Evolutionary conservation across 2,113 vertebrate genomes (phyloP).

Genomic region (Malurus alboscapulatus): DNA sequence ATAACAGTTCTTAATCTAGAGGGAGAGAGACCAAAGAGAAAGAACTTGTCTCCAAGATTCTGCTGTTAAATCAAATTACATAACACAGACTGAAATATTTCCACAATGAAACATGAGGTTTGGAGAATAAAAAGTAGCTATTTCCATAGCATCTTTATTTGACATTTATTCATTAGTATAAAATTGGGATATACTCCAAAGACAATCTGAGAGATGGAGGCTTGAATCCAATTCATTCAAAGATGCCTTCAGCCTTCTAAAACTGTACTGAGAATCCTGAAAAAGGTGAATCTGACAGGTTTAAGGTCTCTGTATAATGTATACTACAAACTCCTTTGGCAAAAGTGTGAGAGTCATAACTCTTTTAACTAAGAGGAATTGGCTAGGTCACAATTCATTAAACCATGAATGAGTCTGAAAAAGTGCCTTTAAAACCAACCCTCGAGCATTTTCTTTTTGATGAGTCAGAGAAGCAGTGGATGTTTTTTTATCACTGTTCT

Average conservation of each 20-base stretch:
- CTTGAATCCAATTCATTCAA: neutral
- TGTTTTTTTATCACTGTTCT: neutral
- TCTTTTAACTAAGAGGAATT: neutral
- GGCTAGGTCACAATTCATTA: neutral
- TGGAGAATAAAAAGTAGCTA: neutral
- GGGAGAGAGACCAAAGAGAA: neutral
- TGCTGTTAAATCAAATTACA: neutral
- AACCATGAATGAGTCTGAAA: neutral
- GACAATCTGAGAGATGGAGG: neutral
- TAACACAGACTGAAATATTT: neutral
- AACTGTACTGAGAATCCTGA: neutral
- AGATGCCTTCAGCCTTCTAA: neutral
- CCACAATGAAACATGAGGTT: neutral
- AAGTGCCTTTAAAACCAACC: neutral
- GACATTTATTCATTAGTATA: neutral
- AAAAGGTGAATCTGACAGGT: neutral
- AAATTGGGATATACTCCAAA: neutral
- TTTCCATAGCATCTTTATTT: neutral
- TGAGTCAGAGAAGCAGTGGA: neutral
- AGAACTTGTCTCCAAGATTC: neutral
- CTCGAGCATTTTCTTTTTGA: neutral
- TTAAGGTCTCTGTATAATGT: neutral
- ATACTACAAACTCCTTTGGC: neutral
- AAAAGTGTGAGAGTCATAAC: neutral
- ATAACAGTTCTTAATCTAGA: neutral